Percentiles rank a stretch among this genome's conserved stretches.
These are phyloP conservation scores for Marmota monax DNA, from an alignment of 2,113 vertebrate genomes.

Conservation along the genomic window DNA sequence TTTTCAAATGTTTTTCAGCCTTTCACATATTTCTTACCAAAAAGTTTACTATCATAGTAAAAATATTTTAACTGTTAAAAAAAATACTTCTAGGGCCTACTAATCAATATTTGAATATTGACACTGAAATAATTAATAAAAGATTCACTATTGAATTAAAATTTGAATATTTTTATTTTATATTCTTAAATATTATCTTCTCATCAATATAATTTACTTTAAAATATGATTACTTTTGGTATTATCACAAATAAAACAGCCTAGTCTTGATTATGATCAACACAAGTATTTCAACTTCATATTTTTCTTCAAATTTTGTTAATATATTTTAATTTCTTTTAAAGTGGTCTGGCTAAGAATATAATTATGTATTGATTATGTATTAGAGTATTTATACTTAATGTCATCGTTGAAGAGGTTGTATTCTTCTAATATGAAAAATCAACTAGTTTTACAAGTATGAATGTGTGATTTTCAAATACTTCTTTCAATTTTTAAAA, in stretches of 20 bases:
- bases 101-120: not conserved
- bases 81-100: not conserved
- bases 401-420: not conserved
- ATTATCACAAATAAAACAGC: not conserved
- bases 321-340: not conserved
- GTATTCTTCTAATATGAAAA: constrained; percentile 13
- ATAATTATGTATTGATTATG: not conserved
- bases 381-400: not conserved
- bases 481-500: not conserved
- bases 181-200: not conserved
- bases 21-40: not conserved
- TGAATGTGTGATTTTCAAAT: not conserved
- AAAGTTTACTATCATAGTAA: not conserved
- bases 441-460: not conserved
- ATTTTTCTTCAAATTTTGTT: constrained; percentile 18
- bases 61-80: not conserved
- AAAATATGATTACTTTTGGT: not conserved
- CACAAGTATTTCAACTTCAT: not conserved
- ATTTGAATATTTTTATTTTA: not conserved
- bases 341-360: not conserved
- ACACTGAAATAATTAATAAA: not conserved
- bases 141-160: not conserved
- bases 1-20: not conserved
- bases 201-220: not conserved
- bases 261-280: not conserved